Evolutionary conservation across 2,888 invertebrate genomes (phyloP).

Genomic region (Epinotia nisella): DNA sequence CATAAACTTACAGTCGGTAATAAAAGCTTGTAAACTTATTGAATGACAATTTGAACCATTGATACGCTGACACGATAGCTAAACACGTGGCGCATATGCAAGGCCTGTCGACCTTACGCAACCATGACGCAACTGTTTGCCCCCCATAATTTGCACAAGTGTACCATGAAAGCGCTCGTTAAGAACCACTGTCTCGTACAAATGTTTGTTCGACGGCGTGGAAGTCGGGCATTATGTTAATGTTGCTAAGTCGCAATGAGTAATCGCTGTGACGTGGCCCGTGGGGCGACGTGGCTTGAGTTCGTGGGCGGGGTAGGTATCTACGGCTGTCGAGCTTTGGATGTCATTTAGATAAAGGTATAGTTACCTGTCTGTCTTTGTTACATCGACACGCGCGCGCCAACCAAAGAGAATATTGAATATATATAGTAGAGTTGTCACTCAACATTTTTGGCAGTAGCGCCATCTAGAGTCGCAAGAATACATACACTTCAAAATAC

Average conservation of each 20-base stretch:
- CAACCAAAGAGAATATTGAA: too few relatives aligned
- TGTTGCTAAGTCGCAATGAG: conserved; percentile 44
- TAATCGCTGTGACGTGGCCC: conserved; percentile 27
- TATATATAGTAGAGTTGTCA: too few relatives aligned
- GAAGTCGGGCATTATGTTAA: conserved; percentile 61
- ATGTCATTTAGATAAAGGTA: neutral
- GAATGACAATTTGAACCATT: too few relatives aligned
- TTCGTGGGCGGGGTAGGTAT: neutral
- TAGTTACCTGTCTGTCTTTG: too few relatives aligned
- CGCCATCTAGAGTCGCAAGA: too few relatives aligned
- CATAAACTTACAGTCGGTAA: too few relatives aligned
- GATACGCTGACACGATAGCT: neutral
- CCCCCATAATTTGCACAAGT: conserved; percentile 61
- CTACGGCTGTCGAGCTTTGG: neutral
- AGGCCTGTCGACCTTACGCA: neutral
- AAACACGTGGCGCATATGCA: neutral
- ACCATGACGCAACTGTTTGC: conserved; percentile 30
- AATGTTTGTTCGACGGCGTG: conserved; percentile 53
- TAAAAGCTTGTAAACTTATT: too few relatives aligned
- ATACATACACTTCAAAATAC: too few relatives aligned
- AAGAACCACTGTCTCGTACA: conserved; percentile 61
- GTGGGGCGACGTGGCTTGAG: neutral
- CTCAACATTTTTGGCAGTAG: too few relatives aligned
- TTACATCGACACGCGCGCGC: too few relatives aligned
- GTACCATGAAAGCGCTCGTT: conserved; percentile 55